Evolutionary conservation across 2,113 vertebrate genomes (phyloP), one percentile per base, ranked within the genome.

Genomic region (Ptilorrhoa leucosticta): DNA sequence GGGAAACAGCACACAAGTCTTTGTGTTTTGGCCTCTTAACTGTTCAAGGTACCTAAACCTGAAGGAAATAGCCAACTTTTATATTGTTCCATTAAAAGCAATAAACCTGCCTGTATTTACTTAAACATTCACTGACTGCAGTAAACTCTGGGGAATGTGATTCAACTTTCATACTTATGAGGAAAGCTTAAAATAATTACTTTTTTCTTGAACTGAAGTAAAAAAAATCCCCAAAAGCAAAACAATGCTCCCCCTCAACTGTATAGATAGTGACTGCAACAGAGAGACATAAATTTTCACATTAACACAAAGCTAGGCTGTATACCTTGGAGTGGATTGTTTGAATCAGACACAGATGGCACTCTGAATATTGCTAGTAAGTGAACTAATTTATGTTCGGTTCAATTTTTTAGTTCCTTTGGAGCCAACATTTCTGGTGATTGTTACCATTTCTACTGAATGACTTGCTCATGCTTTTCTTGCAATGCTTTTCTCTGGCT

Each of bases 161-260:
- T 76, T 76, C 13, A 85, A 8, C 13, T 80, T 77, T 83, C 40
- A 35, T 45, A 44, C 33, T 77, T 91, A 37, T 39, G 24, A 91
- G 39, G n/a, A 85, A 69, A 93, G 28, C 20, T 76, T 72, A 61
- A 79, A 87, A 75, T 76, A 87, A 37, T 58, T 71, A 30, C 10
- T 50, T 31, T 23, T 89, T 78, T n/a, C 28, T 89, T 76, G 37
- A 24, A 66, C 5, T 53, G 51, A 61, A 90, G 3, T 51, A 40
- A 48, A 88, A 57, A 26, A 31, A 20, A 5, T 2, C 18, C 11
- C 3, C 8, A 30, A 28, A 53, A 53, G 5, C 45, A 35, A 65
- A 73, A 12, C 15, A 22, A 10, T 22, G 4, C 15, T 6, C 3
- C 7, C 5, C 5, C 4, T 1, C 23, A 75, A 3, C 10, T 50